These are phyloP conservation scores for Elaphurus davidianus DNA, from an alignment of 2,113 vertebrate species.

Conservation along the genomic window DNA sequence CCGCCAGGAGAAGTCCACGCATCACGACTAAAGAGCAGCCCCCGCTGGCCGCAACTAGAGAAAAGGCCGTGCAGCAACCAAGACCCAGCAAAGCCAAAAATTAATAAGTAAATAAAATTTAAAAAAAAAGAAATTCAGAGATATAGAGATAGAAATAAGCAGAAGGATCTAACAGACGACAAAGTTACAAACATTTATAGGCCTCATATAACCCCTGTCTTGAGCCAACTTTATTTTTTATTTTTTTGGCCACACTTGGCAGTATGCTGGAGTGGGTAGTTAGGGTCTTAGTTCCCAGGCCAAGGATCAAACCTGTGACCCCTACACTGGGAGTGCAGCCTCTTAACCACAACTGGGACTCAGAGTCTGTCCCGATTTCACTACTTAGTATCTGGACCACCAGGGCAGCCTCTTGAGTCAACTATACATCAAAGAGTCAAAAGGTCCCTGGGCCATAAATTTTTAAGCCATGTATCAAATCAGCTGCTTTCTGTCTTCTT, in stretches of 20 bases:
- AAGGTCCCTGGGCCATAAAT: not conserved
- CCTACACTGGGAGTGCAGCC: not conserved
- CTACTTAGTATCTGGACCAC: not conserved
- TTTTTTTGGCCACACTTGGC: not conserved
- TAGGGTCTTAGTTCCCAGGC: not conserved
- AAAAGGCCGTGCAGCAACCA: not conserved
- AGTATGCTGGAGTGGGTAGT: too few relatives aligned
- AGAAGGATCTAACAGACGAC: not conserved
- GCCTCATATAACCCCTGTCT: not conserved
- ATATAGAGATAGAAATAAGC: not conserved
- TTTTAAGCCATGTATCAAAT: not conserved
- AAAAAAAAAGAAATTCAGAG: not conserved
- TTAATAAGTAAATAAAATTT: not conserved
- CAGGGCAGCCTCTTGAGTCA: not conserved
- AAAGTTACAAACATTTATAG: not conserved
- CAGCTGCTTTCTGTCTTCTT: not conserved
- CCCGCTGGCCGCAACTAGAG: not conserved
- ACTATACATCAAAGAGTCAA: not conserved
- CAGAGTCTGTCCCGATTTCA: not conserved
- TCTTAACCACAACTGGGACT: not conserved
- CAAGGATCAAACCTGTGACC: not conserved
- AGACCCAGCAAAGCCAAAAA: not conserved
- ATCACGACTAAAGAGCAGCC: not conserved
- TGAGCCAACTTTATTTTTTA: not conserved
- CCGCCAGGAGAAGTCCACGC: fast-evolving